Conservation (phyloP, 2,888 invertebrate genomes). For the Acrobasis consociella region DNA sequence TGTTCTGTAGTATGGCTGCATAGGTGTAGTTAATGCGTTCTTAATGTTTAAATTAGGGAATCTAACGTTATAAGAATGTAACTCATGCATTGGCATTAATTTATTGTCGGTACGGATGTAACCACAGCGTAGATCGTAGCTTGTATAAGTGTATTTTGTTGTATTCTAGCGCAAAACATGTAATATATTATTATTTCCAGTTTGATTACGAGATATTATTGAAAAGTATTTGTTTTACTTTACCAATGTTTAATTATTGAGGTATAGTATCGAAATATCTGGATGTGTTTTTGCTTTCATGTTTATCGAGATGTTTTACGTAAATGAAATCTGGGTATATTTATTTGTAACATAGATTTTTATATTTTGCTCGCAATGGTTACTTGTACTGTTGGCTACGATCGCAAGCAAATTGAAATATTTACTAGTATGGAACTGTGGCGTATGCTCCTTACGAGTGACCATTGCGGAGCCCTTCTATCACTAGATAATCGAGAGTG, state of each 20-base stretch:
- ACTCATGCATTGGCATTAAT: conserved; percentile 45
- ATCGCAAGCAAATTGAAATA: conserved; percentile 2
- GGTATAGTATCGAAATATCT: conserved; percentile 37
- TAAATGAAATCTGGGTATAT: conserved; percentile 28
- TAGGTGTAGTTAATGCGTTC: conserved; percentile 38
- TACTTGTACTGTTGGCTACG: conserved; percentile 21
- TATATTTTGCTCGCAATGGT: conserved; percentile 23
- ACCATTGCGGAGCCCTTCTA: conserved; percentile 13
- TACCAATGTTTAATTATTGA: conserved; percentile 38
- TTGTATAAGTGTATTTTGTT: conserved; percentile 75
- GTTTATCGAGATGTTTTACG: conserved; percentile 29
- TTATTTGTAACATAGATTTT: conserved; percentile 25
- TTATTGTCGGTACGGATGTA: conserved; percentile 58
- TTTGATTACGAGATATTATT: conserved; percentile 56
- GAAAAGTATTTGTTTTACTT: conserved; percentile 50
- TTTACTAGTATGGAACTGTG: conserved; percentile 9
- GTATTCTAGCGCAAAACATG: conserved; percentile 65
- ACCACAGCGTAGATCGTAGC: conserved; percentile 63
- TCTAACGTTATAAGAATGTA: conserved; percentile 46
- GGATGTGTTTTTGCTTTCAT: conserved; percentile 38
- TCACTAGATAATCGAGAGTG: conserved; percentile 6
- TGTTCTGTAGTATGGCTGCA: not conserved
- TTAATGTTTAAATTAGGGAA: conserved; percentile 51
- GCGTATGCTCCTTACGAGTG: not conserved
- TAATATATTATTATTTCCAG: conserved; percentile 64